Evolutionary conservation across 1,140 invertebrate genomes (phyloP), one percentile per base, ranked within the genome.

Genomic region (Lepidurus apus): DNA sequence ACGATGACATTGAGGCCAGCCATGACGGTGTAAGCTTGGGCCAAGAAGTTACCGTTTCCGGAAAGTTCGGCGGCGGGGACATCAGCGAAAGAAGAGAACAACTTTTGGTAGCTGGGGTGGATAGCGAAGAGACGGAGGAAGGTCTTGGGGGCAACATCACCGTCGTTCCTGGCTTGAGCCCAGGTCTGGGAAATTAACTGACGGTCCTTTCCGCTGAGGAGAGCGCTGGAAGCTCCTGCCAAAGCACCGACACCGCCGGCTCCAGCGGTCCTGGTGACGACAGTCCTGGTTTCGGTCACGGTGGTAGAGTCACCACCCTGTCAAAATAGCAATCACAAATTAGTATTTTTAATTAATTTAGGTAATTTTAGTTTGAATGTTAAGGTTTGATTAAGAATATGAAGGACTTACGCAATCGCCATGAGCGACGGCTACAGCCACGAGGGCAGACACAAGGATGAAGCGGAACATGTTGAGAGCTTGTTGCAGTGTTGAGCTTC

Each of bases 31-130:
- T 88, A 86, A n/a, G 89, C 89, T 83, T 93, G 92, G 0, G 90
- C 90, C 80, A 89, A 88, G 80, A 93, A 89, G 81, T 88, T 89
- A 21, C 87, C 86, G 82, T 90, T 91, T 0, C 81, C 80, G 6
- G 83, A 73, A 77, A 91, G 85, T 79, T 91, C 87, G 0, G 89
- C 85, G 8, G 87, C 78, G 0, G 88, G 84, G 1, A 89, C 77
- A 17, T 89, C 87, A 81, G 85, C 87, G 77, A 93, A 89, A 74
- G 86, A 84, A 43, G 83, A 84, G 83, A 93, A 93, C 74, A 86
- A 84, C 9, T 88, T 82, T 80, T 89, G 88, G 73, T 89, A 85
- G 6, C 90, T 84, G 3, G 91, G 91, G 84, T 90, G 85, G 24
- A 86, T 85, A 73, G 84, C 84, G 83, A 92, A 91, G 79, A 90